Evolutionary conservation across 2,797 vertebrate genomes (phyloP), one percentile per base, ranked within the genome.

Genomic region (Spinus olivaceus): DNA sequence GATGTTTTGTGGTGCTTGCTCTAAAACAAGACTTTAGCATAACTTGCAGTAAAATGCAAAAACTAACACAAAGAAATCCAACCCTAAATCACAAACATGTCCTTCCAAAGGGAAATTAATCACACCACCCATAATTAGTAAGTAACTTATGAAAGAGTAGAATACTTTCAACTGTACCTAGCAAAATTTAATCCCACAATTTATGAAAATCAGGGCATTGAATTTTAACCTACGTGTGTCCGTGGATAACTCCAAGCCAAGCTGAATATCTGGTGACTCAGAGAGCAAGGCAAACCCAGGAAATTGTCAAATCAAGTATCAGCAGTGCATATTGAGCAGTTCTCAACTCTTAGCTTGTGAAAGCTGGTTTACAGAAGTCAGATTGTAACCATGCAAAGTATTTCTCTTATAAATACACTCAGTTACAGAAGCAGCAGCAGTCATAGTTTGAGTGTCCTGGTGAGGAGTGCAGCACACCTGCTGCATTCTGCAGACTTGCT

Each of bases 1-100:
- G 93, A 91, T 87, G 51, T 80, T 95, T 85, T 85, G 60, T 91
- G 92, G 89, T 0, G 3, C 72, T 91, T 92, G 66, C 93, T 96
- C 57, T 66, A 73, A 91, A 94, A 44, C 13, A 63, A 70, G 27
- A 89, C 12, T 87, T 90, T 27, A 77, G 90, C 77, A 82, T 54
- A 93, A 84, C 73, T 94, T 67, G 56, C 65, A 94, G 60, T 87
- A 85, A 94, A 96, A 92, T 3, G 2, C 44, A 42, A 64, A 70
- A 81, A 20, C 3, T 11, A 39, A 81, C 14, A 18, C 3, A 81
- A n/a, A 10, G 37, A 50, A 66, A 63, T 42, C 35, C 27, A 67
- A 50, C 7, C 13, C 1, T 7, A 37, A 50, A 61, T 42, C n/a
- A 46, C 22, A 67, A 84, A 30, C 2, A 32, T 8, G 12, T 24